Evolutionary conservation across 1,140 invertebrate genomes (phyloP).

Genomic region (Episyrphus balteatus): DNA sequence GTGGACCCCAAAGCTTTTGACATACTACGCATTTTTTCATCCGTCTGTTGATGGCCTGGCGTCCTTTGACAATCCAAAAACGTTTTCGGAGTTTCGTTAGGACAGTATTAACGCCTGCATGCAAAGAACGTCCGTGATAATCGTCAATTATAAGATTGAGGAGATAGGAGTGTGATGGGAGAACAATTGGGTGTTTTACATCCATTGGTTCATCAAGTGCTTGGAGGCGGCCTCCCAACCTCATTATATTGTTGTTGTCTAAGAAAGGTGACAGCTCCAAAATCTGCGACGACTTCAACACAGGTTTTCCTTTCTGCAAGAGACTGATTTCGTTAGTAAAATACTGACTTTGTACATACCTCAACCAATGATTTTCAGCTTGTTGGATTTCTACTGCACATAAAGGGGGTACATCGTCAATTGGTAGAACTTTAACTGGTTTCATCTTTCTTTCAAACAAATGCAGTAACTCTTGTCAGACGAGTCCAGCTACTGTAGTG

Average conservation of each 20-base stretch:
- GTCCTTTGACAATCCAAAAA: not conserved
- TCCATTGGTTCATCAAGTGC: not conserved
- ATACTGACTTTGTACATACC: not conserved
- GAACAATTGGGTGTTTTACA: not conserved
- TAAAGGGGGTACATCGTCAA: not conserved
- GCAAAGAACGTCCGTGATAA: not conserved
- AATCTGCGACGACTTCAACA: not conserved
- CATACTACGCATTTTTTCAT: not conserved
- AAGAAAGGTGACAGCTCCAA: not conserved
- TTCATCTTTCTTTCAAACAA: not conserved
- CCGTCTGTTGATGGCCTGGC: not conserved
- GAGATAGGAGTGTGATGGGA: not conserved
- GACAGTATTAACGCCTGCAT: not conserved
- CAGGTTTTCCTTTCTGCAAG: not conserved
- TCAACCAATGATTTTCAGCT: not conserved
- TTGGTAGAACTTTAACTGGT: not conserved
- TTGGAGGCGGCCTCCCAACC: not conserved
- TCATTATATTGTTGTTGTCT: not conserved
- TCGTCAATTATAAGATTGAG: not conserved
- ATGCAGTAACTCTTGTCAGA: not conserved
- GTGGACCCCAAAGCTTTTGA: not conserved
- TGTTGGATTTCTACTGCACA: not conserved
- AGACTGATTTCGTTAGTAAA: not conserved
- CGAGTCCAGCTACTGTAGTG: not conserved
- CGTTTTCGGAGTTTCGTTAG: not conserved